Conservation (phyloP, 2,888 invertebrate genomes). For the Acronicta aceris region DNA sequence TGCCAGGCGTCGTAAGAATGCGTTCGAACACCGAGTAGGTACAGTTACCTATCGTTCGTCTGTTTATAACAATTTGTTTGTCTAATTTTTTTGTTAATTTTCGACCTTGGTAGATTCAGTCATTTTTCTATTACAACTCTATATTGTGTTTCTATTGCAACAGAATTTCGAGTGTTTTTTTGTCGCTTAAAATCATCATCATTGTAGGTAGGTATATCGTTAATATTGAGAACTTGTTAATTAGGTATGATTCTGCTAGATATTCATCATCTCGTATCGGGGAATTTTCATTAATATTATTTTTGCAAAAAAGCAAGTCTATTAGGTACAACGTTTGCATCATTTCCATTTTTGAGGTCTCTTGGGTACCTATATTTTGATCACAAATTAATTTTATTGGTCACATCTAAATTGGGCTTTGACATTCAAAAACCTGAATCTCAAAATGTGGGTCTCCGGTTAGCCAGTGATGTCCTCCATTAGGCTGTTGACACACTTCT, state of each 20-base stretch:
- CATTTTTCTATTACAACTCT: slow-evolving; percentile 29
- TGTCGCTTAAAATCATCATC: slow-evolving; percentile 2
- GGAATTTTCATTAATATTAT: no score
- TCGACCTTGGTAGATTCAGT: slow-evolving; percentile 48
- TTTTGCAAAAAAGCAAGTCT: neutral
- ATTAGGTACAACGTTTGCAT: neutral
- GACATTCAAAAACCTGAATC: slow-evolving; percentile 46
- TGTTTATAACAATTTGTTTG: slow-evolving; percentile 51
- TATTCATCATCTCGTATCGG: no score
- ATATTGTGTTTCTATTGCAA: slow-evolving; percentile 14
- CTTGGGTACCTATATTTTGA: slow-evolving; percentile 6
- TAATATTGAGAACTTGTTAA: no score
- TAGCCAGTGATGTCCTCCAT: slow-evolving; percentile 32
- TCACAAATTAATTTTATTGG: slow-evolving; percentile 23
- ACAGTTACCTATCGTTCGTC: slow-evolving; percentile 53
- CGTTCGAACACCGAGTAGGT: slow-evolving; percentile 73
- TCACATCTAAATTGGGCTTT: slow-evolving; percentile 37
- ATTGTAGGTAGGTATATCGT: neutral
- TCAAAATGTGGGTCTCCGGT: slow-evolving; percentile 19
- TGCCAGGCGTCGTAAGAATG: slow-evolving; percentile 80
- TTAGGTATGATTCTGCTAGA: no score
- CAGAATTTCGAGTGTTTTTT: slow-evolving; percentile 21
- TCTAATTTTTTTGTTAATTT: slow-evolving; percentile 47
- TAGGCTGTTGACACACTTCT: slow-evolving; percentile 26
- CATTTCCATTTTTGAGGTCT: slow-evolving; percentile 12